Conservation (phyloP, 2,888 invertebrate genomes). For the Cristatella mucedo region DNA sequence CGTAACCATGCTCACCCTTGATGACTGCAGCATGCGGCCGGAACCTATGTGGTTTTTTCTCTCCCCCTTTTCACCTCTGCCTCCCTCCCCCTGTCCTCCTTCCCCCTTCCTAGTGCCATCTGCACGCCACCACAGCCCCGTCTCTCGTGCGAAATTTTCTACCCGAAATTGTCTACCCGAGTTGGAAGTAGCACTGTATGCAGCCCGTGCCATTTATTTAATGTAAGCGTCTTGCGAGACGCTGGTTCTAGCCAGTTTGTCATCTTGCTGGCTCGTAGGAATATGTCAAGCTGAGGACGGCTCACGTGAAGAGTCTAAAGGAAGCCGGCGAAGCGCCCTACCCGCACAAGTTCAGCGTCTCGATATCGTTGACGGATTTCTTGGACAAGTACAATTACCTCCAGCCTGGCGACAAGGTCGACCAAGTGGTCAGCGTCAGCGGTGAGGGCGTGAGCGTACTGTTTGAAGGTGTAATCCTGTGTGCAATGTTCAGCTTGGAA, state of each 20-base stretch:
- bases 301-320: conserved; percentile 67
- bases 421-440: conserved; percentile 56
- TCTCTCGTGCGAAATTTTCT: too few species aligned
- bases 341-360: conserved; percentile 90
- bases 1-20: too few species aligned
- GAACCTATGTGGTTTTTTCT: too few species aligned
- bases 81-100: too few species aligned
- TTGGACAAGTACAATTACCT: conserved; percentile 63
- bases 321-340: conserved; percentile 63
- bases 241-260: too few species aligned
- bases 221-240: background rate
- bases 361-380: conserved; percentile 68
- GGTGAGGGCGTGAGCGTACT: too few species aligned
- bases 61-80: too few species aligned
- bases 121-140: too few species aligned
- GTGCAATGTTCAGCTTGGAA: too few species aligned
- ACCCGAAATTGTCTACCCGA: background rate
- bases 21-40: too few species aligned
- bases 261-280: conserved; percentile 39
- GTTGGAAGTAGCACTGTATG: background rate
- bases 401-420: conserved; percentile 49
- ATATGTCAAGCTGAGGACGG: conserved; percentile 70
- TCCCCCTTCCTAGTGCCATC: too few species aligned
- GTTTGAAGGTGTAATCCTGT: too few species aligned
- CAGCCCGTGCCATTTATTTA: background rate